Base-by-base conservation (phyloP, 2,888 invertebrate genomes). In the Plusia festucae region DNA sequence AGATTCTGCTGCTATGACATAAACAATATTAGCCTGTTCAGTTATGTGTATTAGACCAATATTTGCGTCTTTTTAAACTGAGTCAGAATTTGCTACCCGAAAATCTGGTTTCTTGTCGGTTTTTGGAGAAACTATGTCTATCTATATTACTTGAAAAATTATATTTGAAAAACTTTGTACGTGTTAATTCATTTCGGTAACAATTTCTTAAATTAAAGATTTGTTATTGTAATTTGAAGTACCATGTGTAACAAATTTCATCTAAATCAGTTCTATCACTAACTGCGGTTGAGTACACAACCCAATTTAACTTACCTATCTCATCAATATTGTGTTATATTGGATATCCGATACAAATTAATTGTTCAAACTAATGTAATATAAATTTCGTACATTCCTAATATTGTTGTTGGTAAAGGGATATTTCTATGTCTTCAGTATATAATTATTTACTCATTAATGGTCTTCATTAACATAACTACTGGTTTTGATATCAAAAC, bases 281-380 rank as follows among this genome's bases (percentile, higher is more conserved):
- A n/a, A 34, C 40, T 40, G 34, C 15, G 40, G 40, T 40, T 40
- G 40, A 40, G 40, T n/a, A 40, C n/a, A 40, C n/a, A 5, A 3
- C 40, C 40, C 40, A 40, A n/a, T 40, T 40, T 40, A 40, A n/a
- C 40, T 40, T n/a, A 40, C 15, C 15, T n/a, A n/a, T 40, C 7
- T 40, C 40, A 40, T 40, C 40, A 6, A n/a, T 40, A 40, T 40
- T n/a, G n/a, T n/a, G 5, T 6, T 5, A 6, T 40, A 40, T 40
- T n/a, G 40, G 40, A n/a, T 40, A 40, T 40, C n/a, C 40, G 40
- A n/a, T 40, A 40, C 40, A n/a, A 40, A 40, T 6, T 40, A n/a
- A 40, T 40, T 40, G 40, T 40, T 40, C 40, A 13, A 15, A 34
- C 15, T 34, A 34, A 40, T 40, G 4, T 34, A 3, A 15, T n/a